These are phyloP conservation scores for Ianthella basta DNA, from an alignment of 37 sponge, comb jelly and placozoan species.

Conservation along the genomic window DNA sequence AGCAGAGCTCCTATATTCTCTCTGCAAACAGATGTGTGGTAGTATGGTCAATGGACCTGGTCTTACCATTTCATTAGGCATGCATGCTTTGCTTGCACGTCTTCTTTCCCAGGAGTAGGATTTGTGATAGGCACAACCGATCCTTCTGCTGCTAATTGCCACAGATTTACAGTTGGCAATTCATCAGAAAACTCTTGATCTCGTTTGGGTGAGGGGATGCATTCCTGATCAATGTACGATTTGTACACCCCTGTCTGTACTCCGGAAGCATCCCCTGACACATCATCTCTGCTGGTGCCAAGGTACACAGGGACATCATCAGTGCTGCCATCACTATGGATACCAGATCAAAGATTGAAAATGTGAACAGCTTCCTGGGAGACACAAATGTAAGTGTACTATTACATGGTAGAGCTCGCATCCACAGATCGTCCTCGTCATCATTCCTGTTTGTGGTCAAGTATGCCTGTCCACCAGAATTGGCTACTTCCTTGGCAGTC, in stretches of 20 bases:
- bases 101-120: background rate
- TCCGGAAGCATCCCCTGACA: background rate
- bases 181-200: background rate
- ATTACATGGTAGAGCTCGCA: background rate
- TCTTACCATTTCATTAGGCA: background rate
- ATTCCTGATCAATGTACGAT: background rate
- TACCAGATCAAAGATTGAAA: background rate
- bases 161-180: background rate
- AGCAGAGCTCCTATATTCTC: slow-evolving; percentile 1
- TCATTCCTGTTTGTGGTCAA: background rate
- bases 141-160: background rate
- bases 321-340: background rate
- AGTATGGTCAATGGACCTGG: background rate
- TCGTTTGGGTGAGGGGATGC: background rate
- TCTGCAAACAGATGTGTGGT: background rate
- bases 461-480: background rate
- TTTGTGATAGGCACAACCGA: background rate
- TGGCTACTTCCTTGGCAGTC: slow-evolving; percentile 12
- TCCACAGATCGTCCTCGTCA: background rate
- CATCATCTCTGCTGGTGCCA: background rate
- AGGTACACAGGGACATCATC: background rate
- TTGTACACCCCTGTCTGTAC: background rate
- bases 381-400: background rate
- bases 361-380: background rate
- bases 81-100: background rate